Conservation (phyloP, 2,888 invertebrate species). For the Drosophila subquinaria region DNA sequence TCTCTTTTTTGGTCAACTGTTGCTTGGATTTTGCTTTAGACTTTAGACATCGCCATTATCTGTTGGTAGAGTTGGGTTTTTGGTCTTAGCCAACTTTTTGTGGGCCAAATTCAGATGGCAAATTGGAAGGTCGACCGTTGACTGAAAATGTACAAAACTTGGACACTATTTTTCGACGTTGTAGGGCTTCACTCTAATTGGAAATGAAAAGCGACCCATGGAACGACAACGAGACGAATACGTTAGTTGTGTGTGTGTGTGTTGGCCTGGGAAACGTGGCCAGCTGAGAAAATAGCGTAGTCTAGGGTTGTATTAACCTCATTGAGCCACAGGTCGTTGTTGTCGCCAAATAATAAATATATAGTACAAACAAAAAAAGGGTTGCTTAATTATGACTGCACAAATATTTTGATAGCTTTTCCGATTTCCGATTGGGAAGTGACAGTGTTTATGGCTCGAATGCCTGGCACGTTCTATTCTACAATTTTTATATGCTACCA, state of each 20-base stretch:
- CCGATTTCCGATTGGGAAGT: slow-evolving; percentile 11
- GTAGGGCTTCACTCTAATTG: slow-evolving; percentile 73
- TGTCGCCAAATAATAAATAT: not conserved
- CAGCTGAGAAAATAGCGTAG: slow-evolving; percentile 69
- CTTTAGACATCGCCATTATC: slow-evolving; percentile 47
- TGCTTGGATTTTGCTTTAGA: slow-evolving; percentile 34
- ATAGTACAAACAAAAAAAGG: slow-evolving; percentile 19
- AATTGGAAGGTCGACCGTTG: slow-evolving; percentile 72
- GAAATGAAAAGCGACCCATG: slow-evolving; percentile 62
- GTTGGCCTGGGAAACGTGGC: slow-evolving; percentile 49
- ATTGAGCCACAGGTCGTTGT: slow-evolving; percentile 62
- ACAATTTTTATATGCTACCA: slow-evolving; percentile 14
- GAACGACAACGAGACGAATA: slow-evolving; percentile 33
- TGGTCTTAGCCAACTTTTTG: slow-evolving; percentile 41
- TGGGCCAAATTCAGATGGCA: slow-evolving; percentile 52
- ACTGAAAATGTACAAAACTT: slow-evolving; percentile 61
- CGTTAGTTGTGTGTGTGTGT: slow-evolving; percentile 1
- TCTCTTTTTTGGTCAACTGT: slow-evolving; percentile 27
- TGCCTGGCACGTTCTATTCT: not conserved
- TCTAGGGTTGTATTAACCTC: slow-evolving; percentile 35
- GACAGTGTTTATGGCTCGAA: slow-evolving; percentile 21
- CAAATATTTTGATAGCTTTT: slow-evolving; percentile 43
- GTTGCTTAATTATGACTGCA: slow-evolving; percentile 40
- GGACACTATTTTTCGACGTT: slow-evolving; percentile 54
- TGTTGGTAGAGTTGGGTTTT: slow-evolving; percentile 22